Base-by-base conservation (phyloP, 1,140 invertebrate genomes). In the Neodiprion lecontei region DNA sequence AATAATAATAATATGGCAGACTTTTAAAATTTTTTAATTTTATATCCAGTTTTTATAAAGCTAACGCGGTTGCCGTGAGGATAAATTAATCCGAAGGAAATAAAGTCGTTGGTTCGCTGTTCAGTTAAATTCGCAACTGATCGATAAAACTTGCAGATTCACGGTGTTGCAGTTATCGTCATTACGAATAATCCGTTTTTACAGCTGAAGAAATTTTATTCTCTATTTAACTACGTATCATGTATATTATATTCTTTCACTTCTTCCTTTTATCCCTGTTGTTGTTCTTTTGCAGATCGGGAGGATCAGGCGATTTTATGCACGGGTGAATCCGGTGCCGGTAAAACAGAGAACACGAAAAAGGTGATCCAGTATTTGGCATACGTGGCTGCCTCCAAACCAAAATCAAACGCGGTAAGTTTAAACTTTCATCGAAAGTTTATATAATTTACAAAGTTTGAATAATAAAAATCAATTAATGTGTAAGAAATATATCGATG, bases 311-410 rank as follows among this genome's bases (percentile, higher is more conserved):
- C 97, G 9, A 99, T 99, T 88, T 91, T 99, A 72, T 99, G 98
- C 91, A 99, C 98, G 70, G 99, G 99, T 80, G 99, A 99, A 90
- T 99, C 98, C n/a, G 99, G 99, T 80, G 98, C 98, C 79, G 99
- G 99, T 78, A 99, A 99, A 91, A 99, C 99, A 23, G 99, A 99
- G 89, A 99, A 99, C 89, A 99, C 99, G 67, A 99, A 99, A 90
- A 99, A 99, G 93, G 99, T 99, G 49, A 99, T 99, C 85, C 99
- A 99, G 89, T 99, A 99, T 91, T 91, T 99, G 85, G 98, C 98
- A 3, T 98, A 97, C 89, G 98, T 99, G 53, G 98, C 98, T 79
- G 97, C 98, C 12, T 99, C 97, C 10, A 98, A 98, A 89, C 96
- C 96, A 70, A 96, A 97, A 89, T 93, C 94, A 11, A 94, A 97